phyloP scores from a whole-genome alignment of 2,113 vertebrate species.

The Podilymbus podiceps region DNA sequence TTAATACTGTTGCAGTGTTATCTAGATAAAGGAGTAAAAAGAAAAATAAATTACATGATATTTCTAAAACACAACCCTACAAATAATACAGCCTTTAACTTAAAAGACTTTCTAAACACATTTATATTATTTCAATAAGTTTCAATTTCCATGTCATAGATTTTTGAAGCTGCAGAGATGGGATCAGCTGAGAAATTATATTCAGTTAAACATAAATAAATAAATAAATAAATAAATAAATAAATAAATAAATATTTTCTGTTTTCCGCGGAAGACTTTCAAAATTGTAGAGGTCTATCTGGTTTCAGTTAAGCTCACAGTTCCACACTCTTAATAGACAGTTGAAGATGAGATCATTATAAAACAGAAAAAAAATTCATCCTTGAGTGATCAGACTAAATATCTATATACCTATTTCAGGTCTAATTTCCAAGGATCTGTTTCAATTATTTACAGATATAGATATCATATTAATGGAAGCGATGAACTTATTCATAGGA shows the following conservation, averaged over 20 bases:
- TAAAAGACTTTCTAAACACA: background rate
- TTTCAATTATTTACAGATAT: background rate
- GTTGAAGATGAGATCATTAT: background rate
- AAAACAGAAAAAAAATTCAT: background rate
- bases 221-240: too few species aligned
- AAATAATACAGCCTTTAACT: background rate
- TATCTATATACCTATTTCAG: background rate
- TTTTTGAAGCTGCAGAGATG: background rate
- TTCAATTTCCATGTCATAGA: background rate
- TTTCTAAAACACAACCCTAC: background rate
- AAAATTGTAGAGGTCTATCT: background rate
- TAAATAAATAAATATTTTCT: background rate
- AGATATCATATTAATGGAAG: background rate
- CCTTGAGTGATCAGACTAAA: background rate
- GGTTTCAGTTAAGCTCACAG: background rate
- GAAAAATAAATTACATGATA: background rate
- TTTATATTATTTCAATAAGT: background rate
- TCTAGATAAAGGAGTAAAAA: conserved; percentile 74
- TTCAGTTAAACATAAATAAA: background rate
- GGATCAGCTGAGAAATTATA: background rate
- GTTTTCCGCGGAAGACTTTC: background rate
- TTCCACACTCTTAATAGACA: background rate
- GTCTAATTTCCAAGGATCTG: background rate
- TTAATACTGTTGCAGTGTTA: conserved; percentile 91
- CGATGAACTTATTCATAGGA: background rate